These are phyloP conservation scores for Cheilinus undulatus DNA, from an alignment of 2,113 vertebrate species.

Conservation along the genomic window DNA sequence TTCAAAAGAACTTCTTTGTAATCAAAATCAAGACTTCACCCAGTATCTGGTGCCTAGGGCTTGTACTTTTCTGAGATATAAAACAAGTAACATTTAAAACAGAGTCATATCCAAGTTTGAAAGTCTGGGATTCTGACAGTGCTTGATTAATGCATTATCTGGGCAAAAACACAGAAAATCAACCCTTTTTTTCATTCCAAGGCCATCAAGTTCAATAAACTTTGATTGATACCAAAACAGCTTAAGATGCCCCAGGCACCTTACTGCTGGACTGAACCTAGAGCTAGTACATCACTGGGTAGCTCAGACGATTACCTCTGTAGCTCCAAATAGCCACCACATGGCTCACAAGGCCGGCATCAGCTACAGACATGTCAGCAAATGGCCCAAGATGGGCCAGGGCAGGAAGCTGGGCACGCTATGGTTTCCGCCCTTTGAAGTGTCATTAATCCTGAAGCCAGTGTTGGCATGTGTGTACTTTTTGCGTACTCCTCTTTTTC, in stretches of 20 bases:
- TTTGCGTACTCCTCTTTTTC: no score
- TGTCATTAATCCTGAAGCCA: slow-evolving; percentile 58
- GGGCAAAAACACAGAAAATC: neutral
- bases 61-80: no score
- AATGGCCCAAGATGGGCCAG: slow-evolving; percentile 65
- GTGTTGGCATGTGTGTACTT: neutral
- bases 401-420: slow-evolving; percentile 59
- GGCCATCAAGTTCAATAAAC: slow-evolving; percentile 23
- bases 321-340: slow-evolving; percentile 67
- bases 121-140: no score
- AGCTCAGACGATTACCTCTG: slow-evolving; percentile 46
- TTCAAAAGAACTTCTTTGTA: no score
- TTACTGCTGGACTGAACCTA: slow-evolving; percentile 29
- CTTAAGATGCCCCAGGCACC: neutral
- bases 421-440: slow-evolving; percentile 69
- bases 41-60: no score
- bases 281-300: slow-evolving; percentile 38
- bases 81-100: no score
- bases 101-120: no score
- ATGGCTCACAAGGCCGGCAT: slow-evolving; percentile 65
- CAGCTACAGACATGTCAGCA: slow-evolving; percentile 52
- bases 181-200: neutral
- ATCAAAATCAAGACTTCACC: no score
- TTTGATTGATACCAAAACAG: neutral
- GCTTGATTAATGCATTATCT: neutral